Evolutionary conservation across 1,140 invertebrate species (phyloP), one percentile per base, ranked within the genome.

Genomic region (Zaprionus inermis): DNA sequence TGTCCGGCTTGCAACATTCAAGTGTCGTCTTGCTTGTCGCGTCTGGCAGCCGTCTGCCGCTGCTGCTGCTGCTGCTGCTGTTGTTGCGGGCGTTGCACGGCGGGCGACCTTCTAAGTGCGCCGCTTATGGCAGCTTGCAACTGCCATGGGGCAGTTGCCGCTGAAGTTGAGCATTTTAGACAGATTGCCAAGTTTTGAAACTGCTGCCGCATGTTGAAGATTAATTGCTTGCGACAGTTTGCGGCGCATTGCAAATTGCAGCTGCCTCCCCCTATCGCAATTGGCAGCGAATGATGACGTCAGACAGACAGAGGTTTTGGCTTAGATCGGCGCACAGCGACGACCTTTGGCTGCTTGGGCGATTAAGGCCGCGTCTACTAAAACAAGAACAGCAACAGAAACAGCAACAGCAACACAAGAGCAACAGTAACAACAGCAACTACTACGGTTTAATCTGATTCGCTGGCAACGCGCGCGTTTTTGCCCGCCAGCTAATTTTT

Each of bases 211-310:
- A 66, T 81, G 89, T 80, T 84, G 78, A 88, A 90, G 88, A 90
- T 90, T 90, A 90, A 90, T 90, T 90, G 86, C 88, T 90, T 78
- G 86, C 79, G 86, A 90, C 86, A 90, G 86, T 90, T 85, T 55
- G 16, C 32, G 52, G 38, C 70, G 32, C 65, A 41, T 20, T 58
- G 24, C 24, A 28, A 28, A 28, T 28, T 28, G 24, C 24, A 34
- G 22, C 24, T 46, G 72, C 24, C 24, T 55, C 49, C 59, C 81
- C 30, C 30, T 6, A 9, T 10, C 2, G 7, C 4, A 10, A 32
- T 28, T 28, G 24, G 24, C 24, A 61, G 78, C 81, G 7, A 28
- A 18, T 55, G 71, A 76, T 76, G 74, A 76, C 74, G 57, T 72
- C 74, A 72, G 28, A 24, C 22, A 24, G 24, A 28, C 3, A 28